These are phyloP conservation scores for Eurytoma adleriae DNA, from an alignment of 2,888 invertebrate species.

Conservation along the genomic window DNA sequence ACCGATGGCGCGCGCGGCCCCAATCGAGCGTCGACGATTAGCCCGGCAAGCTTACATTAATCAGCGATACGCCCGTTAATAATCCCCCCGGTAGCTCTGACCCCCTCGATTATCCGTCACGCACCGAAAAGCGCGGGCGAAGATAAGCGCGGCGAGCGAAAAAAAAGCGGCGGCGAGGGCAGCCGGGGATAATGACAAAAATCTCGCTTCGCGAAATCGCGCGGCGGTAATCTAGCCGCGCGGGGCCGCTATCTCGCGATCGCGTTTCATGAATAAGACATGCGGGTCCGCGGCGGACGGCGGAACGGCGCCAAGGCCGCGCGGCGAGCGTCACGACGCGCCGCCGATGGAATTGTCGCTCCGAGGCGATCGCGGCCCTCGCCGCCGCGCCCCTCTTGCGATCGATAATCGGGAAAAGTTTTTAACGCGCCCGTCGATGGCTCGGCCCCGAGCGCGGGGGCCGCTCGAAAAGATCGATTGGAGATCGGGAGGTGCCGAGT, in stretches of 20 bases:
- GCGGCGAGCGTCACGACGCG: slow-evolving; percentile 15
- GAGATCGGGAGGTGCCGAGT: not conserved
- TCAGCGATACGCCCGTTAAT: not conserved
- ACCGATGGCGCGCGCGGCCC: not conserved
- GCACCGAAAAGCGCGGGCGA: slow-evolving; percentile 26
- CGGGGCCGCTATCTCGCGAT: slow-evolving; percentile 25
- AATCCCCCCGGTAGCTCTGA: not conserved
- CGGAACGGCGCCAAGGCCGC: slow-evolving; percentile 20
- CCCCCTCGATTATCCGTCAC: slow-evolving; percentile 27
- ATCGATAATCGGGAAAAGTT: slow-evolving; percentile 27
- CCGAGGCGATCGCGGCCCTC: not conserved
- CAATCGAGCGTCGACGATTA: too few relatives aligned
- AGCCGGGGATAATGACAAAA: not conserved
- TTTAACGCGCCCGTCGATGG: not conserved
- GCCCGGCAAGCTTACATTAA: not conserved
- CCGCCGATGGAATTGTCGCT: slow-evolving; percentile 38
- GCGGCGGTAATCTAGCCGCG: slow-evolving; percentile 16
- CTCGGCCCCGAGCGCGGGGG: not conserved
- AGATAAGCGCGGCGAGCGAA: not conserved
- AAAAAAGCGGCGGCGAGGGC: not conserved
- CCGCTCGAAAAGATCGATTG: not conserved
- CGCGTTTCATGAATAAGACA: slow-evolving; percentile 48
- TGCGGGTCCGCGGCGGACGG: slow-evolving; percentile 3
- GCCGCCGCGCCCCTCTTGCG: too few relatives aligned
- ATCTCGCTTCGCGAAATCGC: slow-evolving; percentile 5